These are phyloP conservation scores for Knipowitschia caucasica DNA, from an alignment of 2,797 vertebrate genomes.

Conservation along the genomic window DNA sequence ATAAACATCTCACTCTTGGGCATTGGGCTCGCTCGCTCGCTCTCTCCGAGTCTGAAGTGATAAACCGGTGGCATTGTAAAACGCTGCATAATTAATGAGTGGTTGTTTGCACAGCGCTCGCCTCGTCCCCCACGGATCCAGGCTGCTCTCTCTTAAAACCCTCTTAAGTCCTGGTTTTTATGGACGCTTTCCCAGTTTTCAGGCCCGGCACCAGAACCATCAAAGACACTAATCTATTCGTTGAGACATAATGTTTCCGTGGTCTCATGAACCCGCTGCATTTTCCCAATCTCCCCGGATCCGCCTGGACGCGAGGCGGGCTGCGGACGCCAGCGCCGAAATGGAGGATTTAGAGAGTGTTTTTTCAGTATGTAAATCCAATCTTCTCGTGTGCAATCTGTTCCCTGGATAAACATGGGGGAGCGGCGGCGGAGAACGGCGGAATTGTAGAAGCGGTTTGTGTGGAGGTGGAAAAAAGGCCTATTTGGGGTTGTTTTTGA, in stretches of 20 bases:
- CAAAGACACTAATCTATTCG: constrained; percentile 42
- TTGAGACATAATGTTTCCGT: constrained; percentile 29
- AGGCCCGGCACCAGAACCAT: constrained; percentile 25
- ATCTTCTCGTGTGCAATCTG: background rate
- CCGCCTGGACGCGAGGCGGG: constrained; percentile 13
- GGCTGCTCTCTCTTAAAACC: constrained; percentile 9
- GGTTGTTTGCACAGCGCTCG: background rate
- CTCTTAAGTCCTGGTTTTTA: constrained; percentile 11
- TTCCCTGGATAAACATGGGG: constrained; percentile 2
- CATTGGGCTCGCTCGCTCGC: too few relatives aligned
- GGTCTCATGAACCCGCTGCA: constrained; percentile 39
- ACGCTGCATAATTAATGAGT: background rate
- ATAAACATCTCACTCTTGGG: background rate
- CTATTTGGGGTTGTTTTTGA: too few relatives aligned
- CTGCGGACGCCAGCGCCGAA: constrained; percentile 14
- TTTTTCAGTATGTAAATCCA: background rate
- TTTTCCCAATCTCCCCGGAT: constrained; percentile 24
- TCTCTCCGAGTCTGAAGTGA: too few relatives aligned
- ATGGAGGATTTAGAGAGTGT: constrained; percentile 9
- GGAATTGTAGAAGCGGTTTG: background rate
- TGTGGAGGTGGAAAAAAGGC: too few relatives aligned
- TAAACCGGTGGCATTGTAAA: background rate
- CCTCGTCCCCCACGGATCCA: background rate
- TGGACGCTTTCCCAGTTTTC: constrained; percentile 21
- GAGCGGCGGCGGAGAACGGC: too few relatives aligned